Base-by-base conservation (phyloP, 1,140 invertebrate genomes). In the Hetaerina americana region DNA sequence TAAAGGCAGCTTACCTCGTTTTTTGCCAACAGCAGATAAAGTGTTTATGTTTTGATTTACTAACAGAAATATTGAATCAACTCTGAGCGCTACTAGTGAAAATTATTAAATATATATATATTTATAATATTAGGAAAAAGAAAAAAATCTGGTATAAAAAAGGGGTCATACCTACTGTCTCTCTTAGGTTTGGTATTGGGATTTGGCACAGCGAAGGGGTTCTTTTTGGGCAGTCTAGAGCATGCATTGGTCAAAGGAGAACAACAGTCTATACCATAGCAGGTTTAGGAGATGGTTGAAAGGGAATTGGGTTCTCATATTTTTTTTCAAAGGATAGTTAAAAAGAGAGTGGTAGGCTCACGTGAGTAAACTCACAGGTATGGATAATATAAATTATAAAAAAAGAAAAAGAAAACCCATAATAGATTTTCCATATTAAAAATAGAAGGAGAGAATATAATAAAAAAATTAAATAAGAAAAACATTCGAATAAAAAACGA, bases 401-500 rank as follows among this genome's bases (percentile, higher is more conserved):
- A 57, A 57, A 57, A 57, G 40, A 57, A 57, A 57, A 57, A 57
- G 40, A 57, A 57, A 57, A 57, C 40, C 40, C 40, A 57, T 57
- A 57, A 57, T n/a, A 57, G 40, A 57, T 57, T 57, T 57, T 57
- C 40, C 40, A 57, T 57, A 57, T 57, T 57, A 57, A 57, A 57
- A 57, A n/a, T 18, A 57, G 40, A n/a, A 57, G 40, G 40, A 57
- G 40, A 57, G 40, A 57, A 57, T 57, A 57, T 57, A 57, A 57
- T 57, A 57, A 57, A 57, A 40, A 57, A 57, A 57, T 57, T 57
- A 57, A 57, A 57, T 57, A 57, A 57, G 40, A 57, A 57, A 57
- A 57, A 57, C 40, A 57, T 57, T 57, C 40, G 15, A 57, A 57
- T 57, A 57, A 57, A 57, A 57, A 57, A 57, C 40, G 40, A 57